A percentile compares a stretch with the other conserved stretches of the same genome.
phyloP scores from a whole-genome alignment of 2,797 vertebrate genomes.

The Hyperoplus immaculatus region DNA sequence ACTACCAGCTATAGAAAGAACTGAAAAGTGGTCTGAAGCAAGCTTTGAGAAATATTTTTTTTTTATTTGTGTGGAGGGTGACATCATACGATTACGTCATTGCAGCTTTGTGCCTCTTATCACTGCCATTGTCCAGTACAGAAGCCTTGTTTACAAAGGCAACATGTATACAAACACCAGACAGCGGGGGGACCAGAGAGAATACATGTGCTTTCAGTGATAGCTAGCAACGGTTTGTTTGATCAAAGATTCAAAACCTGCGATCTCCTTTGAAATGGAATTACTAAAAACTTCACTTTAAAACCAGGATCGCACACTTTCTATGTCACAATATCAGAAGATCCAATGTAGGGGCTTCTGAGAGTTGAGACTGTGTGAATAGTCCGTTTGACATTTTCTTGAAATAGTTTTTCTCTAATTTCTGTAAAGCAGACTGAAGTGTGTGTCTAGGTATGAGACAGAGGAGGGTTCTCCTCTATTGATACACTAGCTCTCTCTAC shows the following conservation, averaged over 20 bases:
- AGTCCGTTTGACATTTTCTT: background rate
- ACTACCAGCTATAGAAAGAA: constrained; percentile 39
- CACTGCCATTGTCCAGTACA: background rate
- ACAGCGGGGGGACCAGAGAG: constrained; percentile 21
- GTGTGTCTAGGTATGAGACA: constrained; percentile 12
- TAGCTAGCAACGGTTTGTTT: constrained; percentile 11
- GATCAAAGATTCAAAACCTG: constrained; percentile 28
- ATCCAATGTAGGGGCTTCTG: background rate
- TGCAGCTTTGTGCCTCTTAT: constrained; percentile 23
- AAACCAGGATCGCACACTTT: background rate
- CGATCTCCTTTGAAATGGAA: background rate
- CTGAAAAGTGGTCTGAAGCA: constrained; percentile 8
- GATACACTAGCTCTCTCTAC: constrained; percentile 37
- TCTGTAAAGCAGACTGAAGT: constrained; percentile 21
- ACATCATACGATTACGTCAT: constrained; percentile 45
- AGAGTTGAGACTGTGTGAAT: background rate
- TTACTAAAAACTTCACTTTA: background rate
- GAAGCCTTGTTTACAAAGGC: constrained; percentile 39
- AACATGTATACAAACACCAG: constrained; percentile 37
- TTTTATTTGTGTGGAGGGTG: constrained; percentile 9
- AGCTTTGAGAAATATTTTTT: background rate
- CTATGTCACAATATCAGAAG: background rate
- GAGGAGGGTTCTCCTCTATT: constrained; percentile 17
- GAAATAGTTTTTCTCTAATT: constrained; percentile 13
- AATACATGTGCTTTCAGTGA: constrained; percentile 11